These are phyloP conservation scores for Leptarthrus brevirostris DNA, from an alignment of 2,888 invertebrate species.

Conservation along the genomic window DNA sequence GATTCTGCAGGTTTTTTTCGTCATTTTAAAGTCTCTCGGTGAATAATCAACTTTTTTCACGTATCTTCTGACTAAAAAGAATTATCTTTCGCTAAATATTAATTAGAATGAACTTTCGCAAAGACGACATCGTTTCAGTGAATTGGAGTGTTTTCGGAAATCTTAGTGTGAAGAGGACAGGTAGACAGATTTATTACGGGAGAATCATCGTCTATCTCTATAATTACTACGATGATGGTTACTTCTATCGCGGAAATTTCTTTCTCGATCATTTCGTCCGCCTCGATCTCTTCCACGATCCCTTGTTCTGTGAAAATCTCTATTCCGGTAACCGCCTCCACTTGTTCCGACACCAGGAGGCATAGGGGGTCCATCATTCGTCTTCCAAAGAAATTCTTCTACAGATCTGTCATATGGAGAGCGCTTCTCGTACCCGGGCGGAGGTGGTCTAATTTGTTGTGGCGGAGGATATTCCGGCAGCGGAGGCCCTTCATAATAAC, in stretches of 20 bases:
- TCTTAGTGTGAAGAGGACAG: conserved; percentile 33
- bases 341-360: conserved; percentile 55
- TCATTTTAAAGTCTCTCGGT: conserved; percentile 25
- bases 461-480: conserved; percentile 79
- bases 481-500: conserved; percentile 84
- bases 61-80: conserved; percentile 30
- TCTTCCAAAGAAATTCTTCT: conserved; percentile 88
- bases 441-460: conserved; percentile 65
- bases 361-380: conserved; percentile 55
- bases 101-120: conserved; percentile 44
- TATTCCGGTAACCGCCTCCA: conserved; percentile 60
- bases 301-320: conserved; percentile 62
- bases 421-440: conserved; percentile 76
- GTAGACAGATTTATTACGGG: conserved; percentile 18
- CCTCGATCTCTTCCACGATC: conserved; percentile 62
- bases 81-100: conserved; percentile 35
- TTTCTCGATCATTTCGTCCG: conserved; percentile 65
- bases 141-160: conserved; percentile 47
- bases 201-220: conserved; percentile 60
- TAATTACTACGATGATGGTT: conserved; percentile 58
- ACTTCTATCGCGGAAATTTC: conserved; percentile 67
- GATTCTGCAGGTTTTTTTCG: conserved; percentile 38
- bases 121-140: conserved; percentile 40
- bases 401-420: conserved; percentile 87
- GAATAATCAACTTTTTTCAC: conserved; percentile 28